Evolutionary conservation across 2,888 invertebrate genomes (phyloP).

Genomic region (Drosophila siamana): DNA sequence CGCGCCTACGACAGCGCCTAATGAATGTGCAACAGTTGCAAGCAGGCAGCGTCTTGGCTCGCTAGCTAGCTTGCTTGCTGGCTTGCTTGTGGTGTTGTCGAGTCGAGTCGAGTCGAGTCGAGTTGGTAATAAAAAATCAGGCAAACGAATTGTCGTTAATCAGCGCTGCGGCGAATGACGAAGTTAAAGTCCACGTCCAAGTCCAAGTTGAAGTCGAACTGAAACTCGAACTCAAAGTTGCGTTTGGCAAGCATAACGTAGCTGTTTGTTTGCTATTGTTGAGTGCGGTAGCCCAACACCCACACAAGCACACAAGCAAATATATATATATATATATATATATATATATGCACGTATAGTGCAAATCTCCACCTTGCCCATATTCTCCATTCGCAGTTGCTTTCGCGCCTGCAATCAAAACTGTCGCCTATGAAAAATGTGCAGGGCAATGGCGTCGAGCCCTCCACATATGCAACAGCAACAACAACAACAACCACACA

Average conservation of each 20-base stretch:
- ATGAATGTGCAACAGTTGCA: conserved; percentile 63
- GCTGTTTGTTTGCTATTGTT: conserved; percentile 22
- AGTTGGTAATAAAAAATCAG: conserved; percentile 75
- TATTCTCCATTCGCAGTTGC: conserved; percentile 28
- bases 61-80: too few species aligned
- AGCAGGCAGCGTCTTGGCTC: conserved; percentile 15
- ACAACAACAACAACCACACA: conserved; percentile 11
- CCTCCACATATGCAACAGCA: conserved; percentile 43
- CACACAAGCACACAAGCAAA: conserved; percentile 14
- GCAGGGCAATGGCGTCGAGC: conserved; percentile 73
- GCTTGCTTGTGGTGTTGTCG: too few species aligned
- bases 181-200: conserved; percentile 45
- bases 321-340: not conserved
- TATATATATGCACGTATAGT: not conserved
- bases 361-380: conserved; percentile 48
- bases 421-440: conserved; percentile 80
- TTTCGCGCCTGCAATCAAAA: conserved; percentile 71
- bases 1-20: conserved; percentile 77
- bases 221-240: conserved; percentile 17
- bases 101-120: not conserved
- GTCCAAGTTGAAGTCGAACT: conserved; percentile 10
- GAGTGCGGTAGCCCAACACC: conserved; percentile 45
- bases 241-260: conserved; percentile 31
- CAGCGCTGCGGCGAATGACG: conserved; percentile 62
- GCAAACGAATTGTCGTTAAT: conserved; percentile 82